These are phyloP conservation scores for Chelmon rostratus DNA, from an alignment of 2,797 vertebrate species.

Conservation along the genomic window DNA sequence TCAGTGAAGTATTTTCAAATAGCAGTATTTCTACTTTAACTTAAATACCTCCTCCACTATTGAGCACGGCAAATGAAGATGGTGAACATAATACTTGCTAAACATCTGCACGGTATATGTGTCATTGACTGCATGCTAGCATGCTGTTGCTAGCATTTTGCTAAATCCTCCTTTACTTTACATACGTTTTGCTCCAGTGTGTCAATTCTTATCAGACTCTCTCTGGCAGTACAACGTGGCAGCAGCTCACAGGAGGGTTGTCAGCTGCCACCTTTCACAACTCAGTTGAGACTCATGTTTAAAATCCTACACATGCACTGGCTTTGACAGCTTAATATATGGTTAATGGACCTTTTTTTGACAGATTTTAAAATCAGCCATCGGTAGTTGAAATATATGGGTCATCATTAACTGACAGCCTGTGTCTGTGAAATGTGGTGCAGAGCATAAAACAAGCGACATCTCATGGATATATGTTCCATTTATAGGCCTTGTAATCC, in stretches of 20 bases:
- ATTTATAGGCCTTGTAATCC: conserved; percentile 35
- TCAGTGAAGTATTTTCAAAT: too few species aligned
- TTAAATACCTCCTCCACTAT: neutral
- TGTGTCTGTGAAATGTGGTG: neutral
- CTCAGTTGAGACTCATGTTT: neutral
- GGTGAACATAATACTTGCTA: neutral
- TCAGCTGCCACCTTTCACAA: neutral
- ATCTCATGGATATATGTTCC: conserved; percentile 22
- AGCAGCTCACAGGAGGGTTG: neutral
- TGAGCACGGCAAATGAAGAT: neutral
- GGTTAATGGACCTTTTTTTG: neutral
- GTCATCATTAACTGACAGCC: conserved; percentile 17
- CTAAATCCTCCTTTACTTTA: neutral
- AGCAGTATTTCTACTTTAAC: neutral
- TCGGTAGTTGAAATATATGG: conserved; percentile 7
- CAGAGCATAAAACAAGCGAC: conserved; percentile 18
- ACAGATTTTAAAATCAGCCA: neutral
- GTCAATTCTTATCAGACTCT: neutral
- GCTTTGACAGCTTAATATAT: neutral
- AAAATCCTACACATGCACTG: neutral
- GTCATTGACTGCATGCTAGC: neutral
- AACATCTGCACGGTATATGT: neutral
- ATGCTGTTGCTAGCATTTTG: neutral
- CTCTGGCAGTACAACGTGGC: neutral
- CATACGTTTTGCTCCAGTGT: neutral